These are phyloP conservation scores for Andrena bicolor DNA, from an alignment of 2,888 invertebrate genomes.

Conservation along the genomic window DNA sequence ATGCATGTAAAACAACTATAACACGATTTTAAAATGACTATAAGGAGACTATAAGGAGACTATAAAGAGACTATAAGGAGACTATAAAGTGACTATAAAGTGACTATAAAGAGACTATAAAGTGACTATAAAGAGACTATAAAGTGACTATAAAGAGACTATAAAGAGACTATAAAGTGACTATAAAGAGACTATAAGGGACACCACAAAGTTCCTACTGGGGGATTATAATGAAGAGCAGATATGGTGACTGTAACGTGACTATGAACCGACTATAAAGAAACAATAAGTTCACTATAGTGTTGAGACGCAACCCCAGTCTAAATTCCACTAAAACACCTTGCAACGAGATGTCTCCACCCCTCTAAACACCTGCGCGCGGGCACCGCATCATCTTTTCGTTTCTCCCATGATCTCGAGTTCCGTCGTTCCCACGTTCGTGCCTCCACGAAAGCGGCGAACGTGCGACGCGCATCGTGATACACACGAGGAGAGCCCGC, in stretches of 20 bases:
- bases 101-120: neutral
- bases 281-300: neutral
- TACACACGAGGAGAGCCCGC: constrained; percentile 14
- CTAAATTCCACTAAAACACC: neutral
- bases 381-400: neutral
- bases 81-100: too few relatives aligned
- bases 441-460: constrained; percentile 15
- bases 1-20: too few relatives aligned
- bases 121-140: neutral
- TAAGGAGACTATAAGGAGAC: neutral
- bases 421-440: constrained; percentile 40
- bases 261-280: neutral
- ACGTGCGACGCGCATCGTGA: constrained; percentile 29
- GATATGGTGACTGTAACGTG: neutral
- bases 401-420: neutral
- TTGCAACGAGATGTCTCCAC: neutral
- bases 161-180: neutral
- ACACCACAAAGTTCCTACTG: neutral
- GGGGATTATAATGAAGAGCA: neutral
- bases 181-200: neutral
- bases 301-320: neutral
- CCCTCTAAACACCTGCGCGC: neutral
- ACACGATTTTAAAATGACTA: neutral
- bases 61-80: too few relatives aligned
- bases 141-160: neutral